Conservation (phyloP, 2,113 vertebrate species). For the Prolemur simus region DNA sequence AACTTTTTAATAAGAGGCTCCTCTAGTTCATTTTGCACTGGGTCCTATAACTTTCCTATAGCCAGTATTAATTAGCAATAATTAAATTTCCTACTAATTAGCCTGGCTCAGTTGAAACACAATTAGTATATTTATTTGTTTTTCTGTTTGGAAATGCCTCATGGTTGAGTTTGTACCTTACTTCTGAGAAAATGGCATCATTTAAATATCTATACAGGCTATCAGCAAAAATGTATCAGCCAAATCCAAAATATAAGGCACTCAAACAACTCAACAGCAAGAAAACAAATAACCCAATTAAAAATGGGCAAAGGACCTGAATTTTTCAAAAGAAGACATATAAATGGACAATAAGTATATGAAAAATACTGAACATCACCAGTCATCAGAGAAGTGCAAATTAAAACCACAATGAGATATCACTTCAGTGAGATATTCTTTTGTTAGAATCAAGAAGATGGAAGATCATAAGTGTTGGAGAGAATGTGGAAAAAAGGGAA, state of each 20-base stretch:
- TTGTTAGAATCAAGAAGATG: not conserved
- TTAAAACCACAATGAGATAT: not conserved
- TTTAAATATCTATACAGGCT: not conserved
- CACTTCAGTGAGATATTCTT: too few species aligned
- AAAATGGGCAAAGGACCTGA: not conserved
- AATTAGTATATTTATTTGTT: not conserved
- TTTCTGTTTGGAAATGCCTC: not conserved
- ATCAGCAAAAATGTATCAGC: not conserved
- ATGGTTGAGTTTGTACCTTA: not conserved
- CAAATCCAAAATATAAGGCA: not conserved
- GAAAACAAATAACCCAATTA: not conserved
- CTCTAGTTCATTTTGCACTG: not conserved
- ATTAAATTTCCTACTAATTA: constrained; percentile 63
- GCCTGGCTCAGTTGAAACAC: not conserved
- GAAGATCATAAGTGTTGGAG: not conserved
- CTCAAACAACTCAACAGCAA: not conserved
- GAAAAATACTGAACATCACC: not conserved
- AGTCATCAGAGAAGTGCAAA: not conserved
- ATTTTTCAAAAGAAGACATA: not conserved
- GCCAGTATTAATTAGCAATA: not conserved
- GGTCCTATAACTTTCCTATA: not conserved
- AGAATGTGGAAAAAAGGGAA: not conserved
- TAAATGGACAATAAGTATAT: not conserved
- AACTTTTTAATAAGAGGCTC: not conserved
- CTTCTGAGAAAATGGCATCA: not conserved